These are phyloP conservation scores for Blastobasis lacticolella DNA, from an alignment of 2,888 invertebrate genomes.

Conservation along the genomic window DNA sequence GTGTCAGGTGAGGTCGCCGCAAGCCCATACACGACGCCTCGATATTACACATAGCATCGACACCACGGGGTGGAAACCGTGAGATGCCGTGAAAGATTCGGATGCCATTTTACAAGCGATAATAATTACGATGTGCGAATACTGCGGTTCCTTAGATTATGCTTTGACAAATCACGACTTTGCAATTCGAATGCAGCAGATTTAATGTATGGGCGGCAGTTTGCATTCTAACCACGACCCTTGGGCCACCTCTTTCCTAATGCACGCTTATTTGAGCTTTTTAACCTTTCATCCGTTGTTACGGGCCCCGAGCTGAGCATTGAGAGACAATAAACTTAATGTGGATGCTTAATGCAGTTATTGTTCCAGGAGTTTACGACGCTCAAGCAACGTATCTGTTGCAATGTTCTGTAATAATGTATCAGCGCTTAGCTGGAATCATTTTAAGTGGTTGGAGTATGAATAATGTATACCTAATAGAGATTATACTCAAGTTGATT, in stretches of 20 bases:
- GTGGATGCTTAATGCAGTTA: conserved; percentile 41
- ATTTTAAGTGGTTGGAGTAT: no score
- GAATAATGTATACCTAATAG: no score
- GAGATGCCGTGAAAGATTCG: conserved; percentile 53
- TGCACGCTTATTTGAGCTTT: conserved; percentile 74
- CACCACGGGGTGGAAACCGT: conserved; percentile 29
- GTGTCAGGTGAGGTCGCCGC: no score
- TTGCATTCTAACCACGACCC: conserved; percentile 74
- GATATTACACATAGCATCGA: not conserved
- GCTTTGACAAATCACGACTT: conserved; percentile 75
- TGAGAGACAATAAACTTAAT: conserved; percentile 67
- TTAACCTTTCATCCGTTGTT: conserved; percentile 70
- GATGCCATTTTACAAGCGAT: conserved; percentile 68
- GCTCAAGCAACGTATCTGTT: no score
- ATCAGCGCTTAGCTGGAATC: no score
- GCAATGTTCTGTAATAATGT: no score
- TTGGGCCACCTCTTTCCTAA: conserved; percentile 73
- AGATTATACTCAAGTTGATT: no score
- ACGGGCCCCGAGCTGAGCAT: conserved; percentile 47
- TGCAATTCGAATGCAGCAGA: conserved; percentile 73
- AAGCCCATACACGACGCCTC: no score
- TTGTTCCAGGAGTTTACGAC: conserved; percentile 5
- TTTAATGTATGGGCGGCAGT: conserved; percentile 75
- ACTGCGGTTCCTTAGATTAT: conserved; percentile 72
- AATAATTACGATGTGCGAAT: conserved; percentile 75